Evolutionary conservation across 2,113 vertebrate genomes (phyloP).

Genomic region (Platysteira castanea): DNA sequence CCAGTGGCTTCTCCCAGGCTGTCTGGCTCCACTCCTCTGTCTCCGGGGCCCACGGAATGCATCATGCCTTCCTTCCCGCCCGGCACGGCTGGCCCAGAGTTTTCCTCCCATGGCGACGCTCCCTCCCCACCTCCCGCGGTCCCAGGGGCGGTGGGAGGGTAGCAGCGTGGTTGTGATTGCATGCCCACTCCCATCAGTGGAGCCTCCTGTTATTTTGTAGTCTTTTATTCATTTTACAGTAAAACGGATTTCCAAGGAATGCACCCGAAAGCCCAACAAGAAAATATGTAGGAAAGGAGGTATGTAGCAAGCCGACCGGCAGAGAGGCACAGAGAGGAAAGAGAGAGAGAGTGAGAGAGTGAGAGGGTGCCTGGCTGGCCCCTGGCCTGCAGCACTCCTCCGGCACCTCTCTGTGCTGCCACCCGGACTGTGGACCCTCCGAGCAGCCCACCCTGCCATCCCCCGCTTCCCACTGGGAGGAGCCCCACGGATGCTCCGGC

Average conservation of each 20-base stretch:
- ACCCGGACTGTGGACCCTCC: neutral
- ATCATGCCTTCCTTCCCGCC: conserved; percentile 15
- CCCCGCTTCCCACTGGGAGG: neutral
- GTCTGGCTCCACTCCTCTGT: neutral
- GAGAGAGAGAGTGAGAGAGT: conserved; percentile 71
- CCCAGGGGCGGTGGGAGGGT: conserved; percentile 52
- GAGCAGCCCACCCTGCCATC: neutral
- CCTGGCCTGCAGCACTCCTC: neutral
- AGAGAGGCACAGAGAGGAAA: conserved; percentile 80
- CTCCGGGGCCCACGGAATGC: neutral
- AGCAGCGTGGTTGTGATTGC: conserved; percentile 82
- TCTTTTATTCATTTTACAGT: conserved; percentile 99
- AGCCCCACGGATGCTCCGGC: fast-evolving
- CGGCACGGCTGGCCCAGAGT: conserved; percentile 49
- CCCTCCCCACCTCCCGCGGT: conserved; percentile 62
- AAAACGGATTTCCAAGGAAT: conserved; percentile 99
- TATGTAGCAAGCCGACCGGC: conserved; percentile 89
- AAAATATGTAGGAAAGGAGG: conserved; percentile 99
- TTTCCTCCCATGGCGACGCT: conserved; percentile 58
- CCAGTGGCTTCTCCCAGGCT: neutral
- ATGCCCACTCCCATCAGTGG: conserved; percentile 88
- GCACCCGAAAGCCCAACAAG: conserved; percentile 99
- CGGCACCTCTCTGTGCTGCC: conserved; percentile 23
- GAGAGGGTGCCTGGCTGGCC: conserved; percentile 56
- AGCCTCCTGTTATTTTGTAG: conserved; percentile 99